phyloP scores from a whole-genome alignment of 2,113 vertebrate species.

The Epinephelus moara region DNA sequence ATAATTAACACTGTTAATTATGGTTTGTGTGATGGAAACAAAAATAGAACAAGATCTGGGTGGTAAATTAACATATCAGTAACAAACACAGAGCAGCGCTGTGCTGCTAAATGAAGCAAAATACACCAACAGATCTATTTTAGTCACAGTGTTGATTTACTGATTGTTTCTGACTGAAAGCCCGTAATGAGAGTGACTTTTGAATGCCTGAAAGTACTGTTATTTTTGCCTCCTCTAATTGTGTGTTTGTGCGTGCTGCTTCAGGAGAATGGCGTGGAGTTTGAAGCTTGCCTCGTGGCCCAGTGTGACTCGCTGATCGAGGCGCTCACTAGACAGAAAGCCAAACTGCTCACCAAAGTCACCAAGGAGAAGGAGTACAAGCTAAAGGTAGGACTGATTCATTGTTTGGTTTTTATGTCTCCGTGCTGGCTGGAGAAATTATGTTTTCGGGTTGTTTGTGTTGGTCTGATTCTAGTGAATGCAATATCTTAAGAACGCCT shows the following conservation, averaged over 20 bases:
- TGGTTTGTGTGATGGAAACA: conserved; percentile 24
- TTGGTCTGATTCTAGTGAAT: too few relatives aligned
- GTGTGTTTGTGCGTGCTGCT: conserved; percentile 24
- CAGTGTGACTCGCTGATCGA: conserved; percentile 99
- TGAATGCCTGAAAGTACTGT: neutral
- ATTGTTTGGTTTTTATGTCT: neutral
- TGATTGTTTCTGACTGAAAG: neutral
- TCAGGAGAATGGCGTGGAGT: conserved; percentile 96
- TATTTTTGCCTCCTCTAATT: neutral
- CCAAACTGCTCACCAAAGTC: conserved; percentile 98
- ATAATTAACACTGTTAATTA: conserved; percentile 21
- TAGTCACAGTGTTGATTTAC: neutral
- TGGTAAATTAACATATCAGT: conserved; percentile 41
- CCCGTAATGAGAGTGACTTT: neutral
- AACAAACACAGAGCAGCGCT: conserved; percentile 26
- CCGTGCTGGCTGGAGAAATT: too few relatives aligned
- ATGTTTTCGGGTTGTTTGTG: too few relatives aligned
- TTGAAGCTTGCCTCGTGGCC: conserved; percentile 96
- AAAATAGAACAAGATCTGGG: conserved; percentile 47
- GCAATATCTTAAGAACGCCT: too few relatives aligned
- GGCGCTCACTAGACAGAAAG: conserved; percentile 95
- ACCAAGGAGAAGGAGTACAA: conserved; percentile 98
- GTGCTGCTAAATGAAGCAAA: conserved; percentile 33
- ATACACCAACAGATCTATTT: conserved; percentile 45
- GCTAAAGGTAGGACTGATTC: conserved; percentile 88